Evolutionary conservation across 2,797 vertebrate genomes (phyloP).

Genomic region (Mastacembelus armatus): DNA sequence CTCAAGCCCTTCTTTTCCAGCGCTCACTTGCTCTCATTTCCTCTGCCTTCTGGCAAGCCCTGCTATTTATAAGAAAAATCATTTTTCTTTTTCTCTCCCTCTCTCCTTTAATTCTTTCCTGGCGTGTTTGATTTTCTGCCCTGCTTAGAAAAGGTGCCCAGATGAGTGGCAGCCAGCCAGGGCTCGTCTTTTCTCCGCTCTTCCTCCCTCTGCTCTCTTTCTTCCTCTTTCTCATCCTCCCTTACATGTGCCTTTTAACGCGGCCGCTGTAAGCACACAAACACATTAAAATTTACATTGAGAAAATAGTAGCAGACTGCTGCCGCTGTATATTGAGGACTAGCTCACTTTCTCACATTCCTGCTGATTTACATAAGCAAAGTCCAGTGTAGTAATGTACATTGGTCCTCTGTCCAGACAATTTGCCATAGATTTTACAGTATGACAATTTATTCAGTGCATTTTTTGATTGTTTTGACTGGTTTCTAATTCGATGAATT

Average conservation of each 20-base stretch:
- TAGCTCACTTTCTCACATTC: too few relatives aligned
- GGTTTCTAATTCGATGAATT: slow-evolving; percentile 74
- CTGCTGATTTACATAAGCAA: slow-evolving; percentile 66
- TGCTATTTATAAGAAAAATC: slow-evolving; percentile 89
- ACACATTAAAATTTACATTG: slow-evolving; percentile 55
- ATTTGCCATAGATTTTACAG: slow-evolving; percentile 70
- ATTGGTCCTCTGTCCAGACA: slow-evolving; percentile 70
- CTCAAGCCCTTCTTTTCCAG: slow-evolving; percentile 86
- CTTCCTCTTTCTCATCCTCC: slow-evolving; percentile 39
- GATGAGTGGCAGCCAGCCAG: slow-evolving; percentile 87
- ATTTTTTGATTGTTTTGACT: slow-evolving; percentile 78
- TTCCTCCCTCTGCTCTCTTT: slow-evolving; percentile 20
- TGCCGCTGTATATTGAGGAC: too few relatives aligned
- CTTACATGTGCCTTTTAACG: slow-evolving; percentile 56
- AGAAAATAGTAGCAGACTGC: slow-evolving; percentile 36
- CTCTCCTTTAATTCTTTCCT: slow-evolving; percentile 86
- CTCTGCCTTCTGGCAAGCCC: slow-evolving; percentile 88
- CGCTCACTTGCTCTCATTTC: slow-evolving; percentile 87
- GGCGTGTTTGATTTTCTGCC: slow-evolving; percentile 88
- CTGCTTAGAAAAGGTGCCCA: slow-evolving; percentile 87
- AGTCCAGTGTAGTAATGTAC: slow-evolving; percentile 54
- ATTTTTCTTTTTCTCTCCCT: slow-evolving; percentile 79
- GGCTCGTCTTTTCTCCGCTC: slow-evolving; percentile 58
- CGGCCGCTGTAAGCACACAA: slow-evolving; percentile 28
- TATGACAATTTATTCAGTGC: slow-evolving; percentile 74